phyloP scores from a whole-genome alignment of 2,797 vertebrate genomes.

The Myotis findleyi region DNA sequence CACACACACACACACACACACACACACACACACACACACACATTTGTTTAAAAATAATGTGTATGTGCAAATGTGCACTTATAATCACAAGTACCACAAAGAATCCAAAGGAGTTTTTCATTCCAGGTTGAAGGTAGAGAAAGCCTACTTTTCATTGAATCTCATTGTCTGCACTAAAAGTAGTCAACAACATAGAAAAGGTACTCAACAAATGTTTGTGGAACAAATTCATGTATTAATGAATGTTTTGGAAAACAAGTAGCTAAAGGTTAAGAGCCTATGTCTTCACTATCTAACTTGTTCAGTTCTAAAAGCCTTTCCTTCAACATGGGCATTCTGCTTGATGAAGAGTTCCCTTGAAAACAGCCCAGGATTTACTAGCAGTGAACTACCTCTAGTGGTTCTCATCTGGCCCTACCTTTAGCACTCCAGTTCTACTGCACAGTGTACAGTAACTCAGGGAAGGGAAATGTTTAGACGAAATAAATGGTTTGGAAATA shows the following conservation, averaged over 20 bases:
- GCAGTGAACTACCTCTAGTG: neutral
- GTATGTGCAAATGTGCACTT: neutral
- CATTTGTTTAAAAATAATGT: neutral
- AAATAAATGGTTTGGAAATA: constrained; percentile 60
- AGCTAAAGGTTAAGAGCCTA: neutral
- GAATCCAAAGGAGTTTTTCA: constrained; percentile 22
- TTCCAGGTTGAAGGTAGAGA: neutral
- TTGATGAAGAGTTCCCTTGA: constrained; percentile 11
- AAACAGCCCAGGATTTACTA: constrained; percentile 43
- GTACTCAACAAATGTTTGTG: neutral
- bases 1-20: no score
- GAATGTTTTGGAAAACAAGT: neutral
- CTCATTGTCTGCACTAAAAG: neutral
- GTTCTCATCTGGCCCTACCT: constrained; percentile 20
- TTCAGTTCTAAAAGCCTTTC: neutral
- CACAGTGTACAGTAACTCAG: constrained; percentile 18
- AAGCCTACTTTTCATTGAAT: neutral
- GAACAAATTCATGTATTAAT: neutral
- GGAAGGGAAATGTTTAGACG: constrained; percentile 56
- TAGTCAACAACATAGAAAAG: neutral
- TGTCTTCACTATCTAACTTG: neutral
- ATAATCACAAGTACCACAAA: neutral
- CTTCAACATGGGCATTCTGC: neutral
- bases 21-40: no score
- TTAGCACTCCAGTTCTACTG: constrained; percentile 38